A percentile compares a stretch with the other conserved stretches of the same genome.
phyloP scores from a whole-genome alignment of 2,797 vertebrate genomes.

The Xenopus petersii region DNA sequence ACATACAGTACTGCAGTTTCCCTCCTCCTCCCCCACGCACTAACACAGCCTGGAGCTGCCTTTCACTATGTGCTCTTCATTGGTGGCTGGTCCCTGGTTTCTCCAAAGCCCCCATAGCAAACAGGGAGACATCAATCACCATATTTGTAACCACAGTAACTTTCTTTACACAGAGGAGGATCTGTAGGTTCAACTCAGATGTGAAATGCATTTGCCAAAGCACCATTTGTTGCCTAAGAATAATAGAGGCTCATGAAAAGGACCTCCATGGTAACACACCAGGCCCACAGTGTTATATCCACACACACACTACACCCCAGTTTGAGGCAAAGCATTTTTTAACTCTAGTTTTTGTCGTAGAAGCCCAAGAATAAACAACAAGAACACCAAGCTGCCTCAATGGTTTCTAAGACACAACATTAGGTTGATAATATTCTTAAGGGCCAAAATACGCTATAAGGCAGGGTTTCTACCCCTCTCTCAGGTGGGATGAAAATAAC shows the following conservation, averaged over 20 bases:
- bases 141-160: not conserved
- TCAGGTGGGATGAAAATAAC: too few relatives aligned
- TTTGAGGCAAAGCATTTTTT: too few relatives aligned
- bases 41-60: slow-evolving; percentile 36
- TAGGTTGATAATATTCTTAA: too few relatives aligned
- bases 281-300: not conserved
- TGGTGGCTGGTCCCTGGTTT: slow-evolving; percentile 27
- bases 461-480: too few relatives aligned
- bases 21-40: slow-evolving; percentile 38
- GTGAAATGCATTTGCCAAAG: not conserved
- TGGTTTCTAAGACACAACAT: too few relatives aligned
- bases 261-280: not conserved
- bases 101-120: slow-evolving; percentile 4
- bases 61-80: slow-evolving; percentile 20
- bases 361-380: too few relatives aligned
- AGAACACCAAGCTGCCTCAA: too few relatives aligned
- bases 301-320: not conserved
- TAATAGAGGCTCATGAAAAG: not conserved
- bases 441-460: too few relatives aligned
- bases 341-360: too few relatives aligned
- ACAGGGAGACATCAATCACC: slow-evolving; percentile 2
- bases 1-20: slow-evolving; percentile 40
- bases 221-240: not conserved
- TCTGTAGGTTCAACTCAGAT: slow-evolving; percentile 1
- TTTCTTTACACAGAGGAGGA: not conserved